A percentile compares a stretch with the other conserved stretches of the same genome.
Conservation (phyloP, 2,113 vertebrate species). For the Tinamus guttatus region DNA sequence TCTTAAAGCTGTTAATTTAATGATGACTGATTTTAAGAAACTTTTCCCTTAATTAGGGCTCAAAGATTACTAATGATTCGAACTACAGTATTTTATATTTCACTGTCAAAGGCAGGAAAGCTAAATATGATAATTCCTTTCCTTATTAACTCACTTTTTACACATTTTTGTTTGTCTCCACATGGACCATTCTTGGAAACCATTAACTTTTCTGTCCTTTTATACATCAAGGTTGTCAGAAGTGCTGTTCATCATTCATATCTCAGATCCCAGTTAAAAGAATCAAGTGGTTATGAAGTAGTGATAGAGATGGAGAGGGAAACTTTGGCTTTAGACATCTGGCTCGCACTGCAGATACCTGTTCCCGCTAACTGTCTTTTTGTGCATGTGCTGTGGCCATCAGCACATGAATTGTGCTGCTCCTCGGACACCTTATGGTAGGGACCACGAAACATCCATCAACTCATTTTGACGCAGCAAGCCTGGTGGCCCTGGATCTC, state of each 20-base stretch:
- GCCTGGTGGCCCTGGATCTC: not conserved
- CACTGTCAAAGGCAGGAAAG: not conserved
- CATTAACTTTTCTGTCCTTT: not conserved
- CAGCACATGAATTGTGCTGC: not conserved
- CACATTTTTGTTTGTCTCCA: not conserved
- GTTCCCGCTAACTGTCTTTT: not conserved
- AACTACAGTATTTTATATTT: not conserved
- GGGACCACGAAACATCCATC: not conserved
- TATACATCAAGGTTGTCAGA: not conserved
- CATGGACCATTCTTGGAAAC: constrained; percentile 8
- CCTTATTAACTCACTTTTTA: constrained; percentile 1
- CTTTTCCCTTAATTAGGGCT: not conserved
- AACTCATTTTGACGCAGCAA: not conserved
- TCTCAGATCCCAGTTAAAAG: not conserved
- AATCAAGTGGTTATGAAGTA: not conserved
- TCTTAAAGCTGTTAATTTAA: not conserved
- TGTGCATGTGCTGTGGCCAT: not conserved
- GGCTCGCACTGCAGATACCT: accelerated
- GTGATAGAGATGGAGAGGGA: not conserved
- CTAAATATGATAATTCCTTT: not conserved
- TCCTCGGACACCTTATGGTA: not conserved
- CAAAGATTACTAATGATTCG: not conserved
- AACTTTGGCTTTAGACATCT: not conserved
- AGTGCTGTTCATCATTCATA: not conserved
- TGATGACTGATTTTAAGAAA: not conserved